Conservation (phyloP, 2,113 vertebrate species). For the Lophochroa leadbeateri region DNA sequence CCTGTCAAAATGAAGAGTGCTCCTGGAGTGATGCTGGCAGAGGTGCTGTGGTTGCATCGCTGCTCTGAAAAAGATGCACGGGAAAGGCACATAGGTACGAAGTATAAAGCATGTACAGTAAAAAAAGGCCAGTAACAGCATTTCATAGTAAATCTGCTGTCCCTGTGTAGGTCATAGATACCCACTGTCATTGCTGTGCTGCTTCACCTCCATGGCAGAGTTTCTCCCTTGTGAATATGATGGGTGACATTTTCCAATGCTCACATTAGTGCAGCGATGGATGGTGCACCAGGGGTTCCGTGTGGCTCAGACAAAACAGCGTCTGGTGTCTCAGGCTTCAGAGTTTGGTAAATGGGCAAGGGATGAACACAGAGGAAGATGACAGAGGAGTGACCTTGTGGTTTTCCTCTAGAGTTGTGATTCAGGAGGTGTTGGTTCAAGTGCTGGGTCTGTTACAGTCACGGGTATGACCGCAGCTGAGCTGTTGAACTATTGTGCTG, state of each 20-base stretch:
- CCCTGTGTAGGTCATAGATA: not conserved
- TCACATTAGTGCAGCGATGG: accelerated
- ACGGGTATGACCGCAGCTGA: accelerated
- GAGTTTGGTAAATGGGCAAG: not conserved
- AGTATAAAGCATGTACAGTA: not conserved
- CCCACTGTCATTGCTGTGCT: not conserved
- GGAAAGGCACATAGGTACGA: not conserved
- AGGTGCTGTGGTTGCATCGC: not conserved
- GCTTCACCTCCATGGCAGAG: not conserved
- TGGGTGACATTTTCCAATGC: not conserved
- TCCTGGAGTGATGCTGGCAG: not conserved
- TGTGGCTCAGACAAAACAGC: accelerated
- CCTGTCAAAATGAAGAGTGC: no score
- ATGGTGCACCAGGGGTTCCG: not conserved
- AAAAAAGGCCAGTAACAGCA: not conserved
- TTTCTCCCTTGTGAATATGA: accelerated
- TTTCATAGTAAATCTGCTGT: not conserved
- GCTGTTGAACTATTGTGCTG: not conserved
- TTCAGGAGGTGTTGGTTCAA: accelerated
- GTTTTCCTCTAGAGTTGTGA: accelerated
- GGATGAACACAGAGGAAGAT: not conserved
- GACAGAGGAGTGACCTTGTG: not conserved
- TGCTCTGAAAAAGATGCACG: not conserved
- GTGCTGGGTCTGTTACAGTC: not conserved
- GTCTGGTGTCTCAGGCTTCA: not conserved